Base-by-base conservation (phyloP, 2,113 vertebrate genomes). In the Megalops atlanticus region DNA sequence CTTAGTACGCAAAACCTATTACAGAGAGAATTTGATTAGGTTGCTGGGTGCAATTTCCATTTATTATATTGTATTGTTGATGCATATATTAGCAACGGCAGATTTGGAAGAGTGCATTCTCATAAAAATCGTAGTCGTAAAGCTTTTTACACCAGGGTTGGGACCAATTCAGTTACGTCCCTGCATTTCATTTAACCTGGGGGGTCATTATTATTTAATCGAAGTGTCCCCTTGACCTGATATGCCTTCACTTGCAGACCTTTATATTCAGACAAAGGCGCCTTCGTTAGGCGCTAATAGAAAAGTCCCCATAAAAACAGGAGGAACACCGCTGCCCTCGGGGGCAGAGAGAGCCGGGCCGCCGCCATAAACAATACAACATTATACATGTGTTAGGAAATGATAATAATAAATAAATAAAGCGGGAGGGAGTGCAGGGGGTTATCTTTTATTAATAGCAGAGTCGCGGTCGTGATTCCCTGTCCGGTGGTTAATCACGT, bases 381-480 rank as follows among this genome's bases (percentile, higher is more conserved):
- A 83, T 87, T 82, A 78, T 36, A 78, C 85, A 85, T 90, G 86
- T 88, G 90, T 89, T 72, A 79, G 83, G 83, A 88, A 86, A 89
- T 89, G 75, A 89, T 90, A 84, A 89, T 81, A 86, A 89, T 83
- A 86, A 84, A 86, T 80, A 89, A 90, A 90, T 85, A 85, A 86
- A 76, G 72, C 72, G 68, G 36, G 8, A 54, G 47, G 40, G 52
- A 74, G 70, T 64, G 75, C 70, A 81, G 80, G 86, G 86, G 89
- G 88, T 79, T 88, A 91, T 94, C 87, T 93, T 92, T 94, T 94
- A 94, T 94, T 94, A 93, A 94, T 93, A 93, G 90, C 87, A 85
- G 89, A 91, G 90, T 91, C 91, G 91, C 91, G 91, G 90, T 91
- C 90, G 91, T 54, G 82, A 89, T 88, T 92, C 92, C 90, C 92